Conservation (phyloP, 2,797 vertebrate species). For the Epinephelus awoara region DNA sequence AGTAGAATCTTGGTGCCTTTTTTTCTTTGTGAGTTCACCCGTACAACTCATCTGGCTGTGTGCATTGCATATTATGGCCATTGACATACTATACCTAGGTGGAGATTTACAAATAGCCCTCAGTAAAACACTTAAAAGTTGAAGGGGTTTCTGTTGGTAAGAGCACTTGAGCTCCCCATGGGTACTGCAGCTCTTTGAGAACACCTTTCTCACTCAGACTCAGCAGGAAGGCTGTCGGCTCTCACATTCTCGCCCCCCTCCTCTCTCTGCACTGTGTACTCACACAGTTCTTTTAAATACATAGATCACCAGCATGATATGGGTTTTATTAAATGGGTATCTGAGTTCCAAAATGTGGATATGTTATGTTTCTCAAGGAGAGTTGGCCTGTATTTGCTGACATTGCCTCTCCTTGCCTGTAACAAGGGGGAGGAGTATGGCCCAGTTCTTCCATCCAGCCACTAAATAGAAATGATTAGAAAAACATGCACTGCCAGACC, state of each 20-base stretch:
- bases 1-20: neutral
- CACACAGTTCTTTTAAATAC: neutral
- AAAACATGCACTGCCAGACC: neutral
- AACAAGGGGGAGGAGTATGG: constrained; percentile 14
- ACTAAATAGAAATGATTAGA: neutral
- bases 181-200: constrained; percentile 15
- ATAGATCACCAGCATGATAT: constrained; percentile 22
- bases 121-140: neutral
- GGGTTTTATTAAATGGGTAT: constrained; percentile 4
- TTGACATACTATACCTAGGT: neutral
- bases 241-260: neutral
- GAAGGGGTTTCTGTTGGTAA: constrained; percentile 6
- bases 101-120: constrained; percentile 1
- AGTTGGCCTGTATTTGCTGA: constrained; percentile 22
- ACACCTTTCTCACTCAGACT: constrained; percentile 16
- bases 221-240: constrained; percentile 18
- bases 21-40: neutral
- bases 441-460: constrained; percentile 2
- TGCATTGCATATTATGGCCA: neutral
- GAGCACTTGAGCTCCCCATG: constrained; percentile 9
- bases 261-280: neutral
- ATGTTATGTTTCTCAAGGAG: constrained; percentile 15
- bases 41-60: neutral
- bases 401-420: constrained; percentile 25
- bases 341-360: neutral